These are phyloP conservation scores for Yponomeuta sedellus DNA, from an alignment of 2,888 invertebrate species.

Conservation along the genomic window DNA sequence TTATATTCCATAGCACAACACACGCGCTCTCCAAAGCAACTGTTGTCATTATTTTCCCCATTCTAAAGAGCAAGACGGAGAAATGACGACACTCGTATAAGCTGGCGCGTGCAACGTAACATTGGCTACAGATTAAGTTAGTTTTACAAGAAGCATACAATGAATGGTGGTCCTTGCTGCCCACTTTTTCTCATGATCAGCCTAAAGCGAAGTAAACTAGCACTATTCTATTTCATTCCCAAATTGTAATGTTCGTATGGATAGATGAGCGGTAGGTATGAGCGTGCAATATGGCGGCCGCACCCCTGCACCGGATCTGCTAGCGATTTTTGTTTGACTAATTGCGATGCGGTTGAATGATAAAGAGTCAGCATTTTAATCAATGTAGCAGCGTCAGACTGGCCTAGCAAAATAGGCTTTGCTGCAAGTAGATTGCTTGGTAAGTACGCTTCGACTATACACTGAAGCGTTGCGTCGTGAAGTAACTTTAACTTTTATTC, in stretches of 20 bases:
- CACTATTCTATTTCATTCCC: not conserved
- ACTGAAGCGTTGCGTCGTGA: not conserved
- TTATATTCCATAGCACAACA: not conserved
- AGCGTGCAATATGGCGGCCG: not conserved
- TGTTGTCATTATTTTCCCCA: not conserved
- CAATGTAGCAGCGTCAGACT: not conserved
- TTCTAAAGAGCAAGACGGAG: no score
- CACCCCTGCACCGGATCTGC: not conserved
- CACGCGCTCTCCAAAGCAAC: not conserved
- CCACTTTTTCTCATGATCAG: not conserved
- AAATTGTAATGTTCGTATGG: not conserved
- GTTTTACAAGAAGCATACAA: not conserved
- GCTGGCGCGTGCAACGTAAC: not conserved
- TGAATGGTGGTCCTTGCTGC: not conserved
- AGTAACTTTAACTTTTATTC: not conserved
- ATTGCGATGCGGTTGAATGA: not conserved
- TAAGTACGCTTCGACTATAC: not conserved
- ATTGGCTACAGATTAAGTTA: not conserved
- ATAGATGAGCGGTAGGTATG: not conserved
- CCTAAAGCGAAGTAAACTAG: not conserved
- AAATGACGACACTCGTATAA: not conserved
- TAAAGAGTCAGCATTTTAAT: slow-evolving; percentile 11
- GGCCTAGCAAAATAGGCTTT: not conserved
- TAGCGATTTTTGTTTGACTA: not conserved
- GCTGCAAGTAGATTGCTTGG: not conserved